A percentile compares a stretch with the other conserved stretches of the same genome.
phyloP scores from a whole-genome alignment of 37 sponge, comb jelly and placozoan genomes.

The Tethya wilhelma region DNA sequence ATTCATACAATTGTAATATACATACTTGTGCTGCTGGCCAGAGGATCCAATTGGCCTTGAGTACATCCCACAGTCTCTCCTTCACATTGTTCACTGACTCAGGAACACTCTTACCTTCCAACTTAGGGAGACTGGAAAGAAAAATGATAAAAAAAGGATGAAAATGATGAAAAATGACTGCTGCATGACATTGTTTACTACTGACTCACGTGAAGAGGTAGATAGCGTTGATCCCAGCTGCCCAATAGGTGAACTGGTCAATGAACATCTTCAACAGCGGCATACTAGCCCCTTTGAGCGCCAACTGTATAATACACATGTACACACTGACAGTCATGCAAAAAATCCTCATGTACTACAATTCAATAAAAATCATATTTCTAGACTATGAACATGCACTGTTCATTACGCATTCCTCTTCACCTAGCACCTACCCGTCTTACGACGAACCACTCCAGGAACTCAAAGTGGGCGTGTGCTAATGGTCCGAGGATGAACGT shows the following conservation, averaged over 20 bases:
- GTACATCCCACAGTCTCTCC: conserved; percentile 34
- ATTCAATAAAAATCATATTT: no score
- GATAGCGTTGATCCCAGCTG: conserved; percentile 50
- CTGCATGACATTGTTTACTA: neutral
- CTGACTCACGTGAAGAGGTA: conserved; percentile 59
- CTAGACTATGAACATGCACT: no score
- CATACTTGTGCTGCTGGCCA: conserved; percentile 78
- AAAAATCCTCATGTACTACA: no score
- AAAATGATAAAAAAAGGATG: neutral
- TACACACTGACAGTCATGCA: no score
- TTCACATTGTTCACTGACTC: conserved; percentile 41
- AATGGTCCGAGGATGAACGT: conserved; percentile 72
- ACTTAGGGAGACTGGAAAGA: conserved; percentile 39
- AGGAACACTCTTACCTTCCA: conserved; percentile 41
- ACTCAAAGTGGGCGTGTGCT: conserved; percentile 74
- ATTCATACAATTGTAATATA: no score
- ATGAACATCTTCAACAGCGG: conserved; percentile 59
- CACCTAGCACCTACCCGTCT: conserved; percentile 24
- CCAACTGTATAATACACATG: no score
- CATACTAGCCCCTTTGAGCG: conserved; percentile 33
- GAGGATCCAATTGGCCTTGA: conserved; percentile 76
- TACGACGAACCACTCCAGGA: conserved; percentile 70
- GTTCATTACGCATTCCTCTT: neutral
- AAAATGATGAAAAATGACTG: neutral
- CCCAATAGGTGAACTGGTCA: conserved; percentile 84